A percentile compares a stretch with the other conserved stretches of the same genome.
Evolutionary conservation across 2,888 invertebrate species (phyloP).

Genomic region (Andrena hattorfiana): DNA sequence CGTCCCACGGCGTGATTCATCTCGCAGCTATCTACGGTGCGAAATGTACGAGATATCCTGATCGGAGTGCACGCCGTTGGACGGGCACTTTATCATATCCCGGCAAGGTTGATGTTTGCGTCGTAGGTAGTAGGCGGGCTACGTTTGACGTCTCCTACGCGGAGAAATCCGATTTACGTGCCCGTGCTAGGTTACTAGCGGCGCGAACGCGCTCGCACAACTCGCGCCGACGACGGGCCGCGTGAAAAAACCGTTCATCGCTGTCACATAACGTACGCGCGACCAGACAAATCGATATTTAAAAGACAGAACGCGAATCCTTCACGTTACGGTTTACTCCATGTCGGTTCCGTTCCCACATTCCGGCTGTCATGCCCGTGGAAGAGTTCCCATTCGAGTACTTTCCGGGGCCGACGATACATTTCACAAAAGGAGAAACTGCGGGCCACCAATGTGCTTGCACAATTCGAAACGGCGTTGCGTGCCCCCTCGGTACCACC

Average conservation of each 20-base stretch:
- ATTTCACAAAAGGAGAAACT: conserved; percentile 53
- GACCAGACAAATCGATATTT: conserved; percentile 77
- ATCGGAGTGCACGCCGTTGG: conserved; percentile 50
- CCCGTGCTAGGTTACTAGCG: conserved; percentile 75
- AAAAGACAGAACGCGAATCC: conserved; percentile 77
- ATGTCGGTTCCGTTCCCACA: conserved; percentile 74
- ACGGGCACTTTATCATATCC: conserved; percentile 56
- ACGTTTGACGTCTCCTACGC: conserved; percentile 71
- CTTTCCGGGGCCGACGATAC: conserved; percentile 55
- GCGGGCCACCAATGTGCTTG: conserved; percentile 50
- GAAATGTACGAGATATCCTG: conserved; percentile 56
- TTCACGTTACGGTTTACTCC: conserved; percentile 77
- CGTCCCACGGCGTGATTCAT: conserved; percentile 40
- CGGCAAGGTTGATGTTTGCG: conserved; percentile 73
- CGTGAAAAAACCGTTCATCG: conserved; percentile 59
- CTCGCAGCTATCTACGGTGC: conserved; percentile 9
- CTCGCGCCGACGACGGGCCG: conserved; percentile 42
- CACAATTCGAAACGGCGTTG: conserved; percentile 51
- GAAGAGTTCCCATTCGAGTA: conserved; percentile 66
- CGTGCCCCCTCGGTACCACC: background rate
- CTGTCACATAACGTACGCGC: conserved; percentile 65
- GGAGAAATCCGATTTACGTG: conserved; percentile 64
- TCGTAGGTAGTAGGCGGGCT: conserved; percentile 57
- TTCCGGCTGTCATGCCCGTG: conserved; percentile 67
- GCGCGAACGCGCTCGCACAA: conserved; percentile 63